Evolutionary conservation across 2,113 vertebrate genomes (phyloP).

Genomic region (Otocyon megalotis): DNA sequence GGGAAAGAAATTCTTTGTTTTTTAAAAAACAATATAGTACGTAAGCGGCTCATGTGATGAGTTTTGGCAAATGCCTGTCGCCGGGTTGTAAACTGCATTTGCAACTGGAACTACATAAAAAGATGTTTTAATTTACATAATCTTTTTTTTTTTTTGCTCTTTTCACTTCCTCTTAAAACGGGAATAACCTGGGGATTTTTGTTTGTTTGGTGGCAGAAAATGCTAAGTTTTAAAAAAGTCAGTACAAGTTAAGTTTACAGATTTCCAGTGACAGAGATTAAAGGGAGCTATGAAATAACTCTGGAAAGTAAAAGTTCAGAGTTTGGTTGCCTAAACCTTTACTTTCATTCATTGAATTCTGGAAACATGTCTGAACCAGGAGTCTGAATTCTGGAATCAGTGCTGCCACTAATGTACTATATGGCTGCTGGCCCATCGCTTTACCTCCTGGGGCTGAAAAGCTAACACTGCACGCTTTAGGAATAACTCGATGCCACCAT

Average conservation of each 20-base stretch:
- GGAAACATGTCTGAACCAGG: neutral
- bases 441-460: neutral
- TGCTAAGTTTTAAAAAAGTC: neutral
- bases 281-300: neutral
- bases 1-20: neutral
- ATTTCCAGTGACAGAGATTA: neutral
- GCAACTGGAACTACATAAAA: neutral
- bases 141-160: neutral
- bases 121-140: neutral
- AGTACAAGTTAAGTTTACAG: neutral
- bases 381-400: neutral
- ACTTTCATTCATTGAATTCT: neutral
- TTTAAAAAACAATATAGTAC: neutral
- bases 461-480: neutral
- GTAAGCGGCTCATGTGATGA: neutral
- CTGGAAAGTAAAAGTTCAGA: neutral
- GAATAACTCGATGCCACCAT: neutral
- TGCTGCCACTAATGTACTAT: rapidly evolving
- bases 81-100: neutral
- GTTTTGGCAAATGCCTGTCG: neutral
- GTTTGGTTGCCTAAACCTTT: neutral
- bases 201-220: conserved; percentile 18
- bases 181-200: neutral
- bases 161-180: conserved; percentile 59
- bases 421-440: neutral